Evolutionary conservation across 2,888 invertebrate genomes (phyloP).

Genomic region (Labia minor): DNA sequence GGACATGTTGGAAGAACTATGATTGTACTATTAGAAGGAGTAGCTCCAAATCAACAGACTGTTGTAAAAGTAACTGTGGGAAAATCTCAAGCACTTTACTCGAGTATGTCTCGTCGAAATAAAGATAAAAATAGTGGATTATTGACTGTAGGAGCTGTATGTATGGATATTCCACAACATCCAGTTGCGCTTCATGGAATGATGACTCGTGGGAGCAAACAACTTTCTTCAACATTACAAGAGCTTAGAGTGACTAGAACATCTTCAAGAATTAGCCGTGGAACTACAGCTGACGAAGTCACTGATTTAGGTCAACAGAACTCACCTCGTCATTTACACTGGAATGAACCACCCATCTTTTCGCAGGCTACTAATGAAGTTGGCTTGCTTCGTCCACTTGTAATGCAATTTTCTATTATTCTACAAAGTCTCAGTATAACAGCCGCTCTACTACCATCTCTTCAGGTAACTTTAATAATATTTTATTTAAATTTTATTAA

Average conservation of each 20-base stretch:
- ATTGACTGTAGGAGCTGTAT: conserved; percentile 76
- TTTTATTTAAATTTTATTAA: background rate
- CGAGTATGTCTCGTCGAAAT: conserved; percentile 63
- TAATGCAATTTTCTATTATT: conserved; percentile 77
- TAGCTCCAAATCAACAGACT: conserved; percentile 82
- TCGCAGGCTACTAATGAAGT: conserved; percentile 31
- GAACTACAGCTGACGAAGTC: conserved; percentile 50
- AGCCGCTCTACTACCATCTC: conserved; percentile 85
- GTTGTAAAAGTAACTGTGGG: conserved; percentile 88
- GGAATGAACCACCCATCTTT: conserved; percentile 33
- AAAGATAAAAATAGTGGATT: conserved; percentile 72
- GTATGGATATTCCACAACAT: conserved; percentile 95
- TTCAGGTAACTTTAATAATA: conserved; percentile 47
- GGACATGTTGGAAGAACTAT: conserved; percentile 85
- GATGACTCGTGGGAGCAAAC: conserved; percentile 90
- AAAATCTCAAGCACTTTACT: conserved; percentile 84
- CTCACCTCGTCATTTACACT: conserved; percentile 33
- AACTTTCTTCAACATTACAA: conserved; percentile 85
- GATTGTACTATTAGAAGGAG: conserved; percentile 84
- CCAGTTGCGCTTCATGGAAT: conserved; percentile 96
- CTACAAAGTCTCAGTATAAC: conserved; percentile 83
- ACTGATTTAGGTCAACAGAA: conserved; percentile 35
- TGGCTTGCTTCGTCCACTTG: conserved; percentile 64
- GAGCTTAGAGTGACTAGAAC: conserved; percentile 74
- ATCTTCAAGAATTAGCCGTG: conserved; percentile 56